Evolutionary conservation across 2,113 vertebrate genomes (phyloP).

Genomic region (Corvus hawaiiensis): DNA sequence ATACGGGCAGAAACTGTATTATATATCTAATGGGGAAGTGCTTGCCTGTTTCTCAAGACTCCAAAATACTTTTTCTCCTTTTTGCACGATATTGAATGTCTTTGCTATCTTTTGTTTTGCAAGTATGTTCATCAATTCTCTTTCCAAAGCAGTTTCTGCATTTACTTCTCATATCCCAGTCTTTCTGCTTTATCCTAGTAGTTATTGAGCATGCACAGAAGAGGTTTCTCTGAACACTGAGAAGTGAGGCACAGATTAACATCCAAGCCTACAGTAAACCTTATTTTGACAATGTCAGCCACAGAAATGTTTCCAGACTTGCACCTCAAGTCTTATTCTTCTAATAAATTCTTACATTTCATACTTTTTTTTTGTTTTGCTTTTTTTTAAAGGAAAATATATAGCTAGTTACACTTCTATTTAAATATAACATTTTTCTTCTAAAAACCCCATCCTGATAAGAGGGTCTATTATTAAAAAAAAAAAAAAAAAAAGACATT

Average conservation of each 20-base stretch:
- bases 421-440: slow-evolving; percentile 68
- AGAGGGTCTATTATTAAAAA: slow-evolving; percentile 33
- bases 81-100: background rate
- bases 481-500: background rate
- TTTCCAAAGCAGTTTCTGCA: slow-evolving; percentile 28
- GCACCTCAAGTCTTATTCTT: slow-evolving; percentile 9
- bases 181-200: background rate
- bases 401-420: slow-evolving; percentile 53
- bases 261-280: slow-evolving; percentile 29
- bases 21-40: background rate
- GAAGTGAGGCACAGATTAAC: background rate
- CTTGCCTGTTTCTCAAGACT: background rate
- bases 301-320: slow-evolving; percentile 21
- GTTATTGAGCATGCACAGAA: slow-evolving; percentile 42
- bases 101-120: background rate
- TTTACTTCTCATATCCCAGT: background rate
- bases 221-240: slow-evolving; percentile 38
- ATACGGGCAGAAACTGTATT: background rate
- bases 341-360: slow-evolving; percentile 49
- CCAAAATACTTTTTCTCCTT: background rate
- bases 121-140: background rate
- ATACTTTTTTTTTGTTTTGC: background rate
- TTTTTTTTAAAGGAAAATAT: slow-evolving; percentile 64
- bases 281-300: slow-evolving; percentile 33
- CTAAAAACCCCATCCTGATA: slow-evolving; percentile 42